Conservation (phyloP, 2,797 vertebrate genomes). For the Sarcoramphus papa region DNA sequence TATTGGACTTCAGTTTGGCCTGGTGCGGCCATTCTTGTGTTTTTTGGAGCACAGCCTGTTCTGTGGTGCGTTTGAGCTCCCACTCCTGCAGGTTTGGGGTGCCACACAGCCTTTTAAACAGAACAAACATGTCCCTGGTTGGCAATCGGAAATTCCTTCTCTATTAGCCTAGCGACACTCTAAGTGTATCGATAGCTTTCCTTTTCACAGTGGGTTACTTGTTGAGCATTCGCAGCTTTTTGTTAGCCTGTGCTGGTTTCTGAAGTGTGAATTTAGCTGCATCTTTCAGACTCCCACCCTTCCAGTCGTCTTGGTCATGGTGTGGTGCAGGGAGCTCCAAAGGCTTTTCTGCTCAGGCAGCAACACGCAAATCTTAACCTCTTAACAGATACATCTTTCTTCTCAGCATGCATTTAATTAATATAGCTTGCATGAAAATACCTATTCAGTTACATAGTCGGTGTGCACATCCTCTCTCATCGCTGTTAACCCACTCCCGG, state of each 20-base stretch:
- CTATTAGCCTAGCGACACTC: neutral
- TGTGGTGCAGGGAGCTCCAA: neutral
- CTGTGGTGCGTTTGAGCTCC: neutral
- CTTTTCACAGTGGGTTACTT: neutral
- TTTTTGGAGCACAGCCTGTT: neutral
- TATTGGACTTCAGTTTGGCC: neutral
- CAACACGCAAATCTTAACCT: neutral
- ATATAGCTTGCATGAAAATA: conserved; percentile 3
- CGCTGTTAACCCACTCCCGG: neutral
- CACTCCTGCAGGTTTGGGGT: neutral
- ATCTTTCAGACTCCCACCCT: neutral
- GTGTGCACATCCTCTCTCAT: neutral
- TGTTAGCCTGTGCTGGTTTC: neutral
- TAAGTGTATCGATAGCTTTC: neutral
- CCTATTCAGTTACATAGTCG: conserved; percentile 19
- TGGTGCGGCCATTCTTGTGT: neutral
- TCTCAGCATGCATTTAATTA: conserved; percentile 15
- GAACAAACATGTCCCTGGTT: neutral
- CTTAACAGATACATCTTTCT: neutral
- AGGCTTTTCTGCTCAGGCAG: neutral
- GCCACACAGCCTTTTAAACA: neutral
- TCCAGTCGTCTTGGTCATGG: neutral
- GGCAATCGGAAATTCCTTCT: neutral
- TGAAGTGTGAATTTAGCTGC: neutral
- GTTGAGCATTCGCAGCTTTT: neutral